Evolutionary conservation across 2,113 vertebrate genomes (phyloP), one percentile per base, ranked within the genome.

Genomic region (Morone saxatilis): DNA sequence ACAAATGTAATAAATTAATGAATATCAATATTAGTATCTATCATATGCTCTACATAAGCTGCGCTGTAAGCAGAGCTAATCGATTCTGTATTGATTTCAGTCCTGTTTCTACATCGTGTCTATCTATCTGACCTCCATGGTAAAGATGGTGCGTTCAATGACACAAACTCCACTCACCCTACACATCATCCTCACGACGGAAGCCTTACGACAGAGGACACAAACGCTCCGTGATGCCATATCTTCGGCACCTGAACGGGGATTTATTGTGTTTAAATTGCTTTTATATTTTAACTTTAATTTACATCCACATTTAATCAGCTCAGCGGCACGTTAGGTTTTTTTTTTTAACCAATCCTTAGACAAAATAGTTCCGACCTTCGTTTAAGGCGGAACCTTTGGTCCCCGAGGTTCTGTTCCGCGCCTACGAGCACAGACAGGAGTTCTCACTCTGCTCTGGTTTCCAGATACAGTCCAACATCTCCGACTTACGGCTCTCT

Each of bases 331-430:
- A 76, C 78, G 77, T 61, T 75, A 6, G 0, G 4, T 0, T 8
- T 8, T 20, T 31, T 31, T 31, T 31, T 40, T 2, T n/a, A 0
- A 6, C 0, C 0, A 1, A 50, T 83, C 80, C 91, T 25, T 78
- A 88, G 76, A 71, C 84, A 94, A 95, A 96, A 95, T 85, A 95
- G 82, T 25, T 91, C 95, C 94, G 94, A 48, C 36, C 3, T 12
- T 12, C 20, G 31, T 14, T 57, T n/a, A 11, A 76, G n/a, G 71
- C 77, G 89, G 92, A 91, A 94, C 85, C 0, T 5, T 73, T 57
- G 4, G 2, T 20, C 0, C 0, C 13, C 0, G 3, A 19, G 4
- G 1, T 25, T 83, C 1, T 12, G 88, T 92, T 92, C 89, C 89
- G 0, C 11, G 0, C 1, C 5, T 2, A 2, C 4, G 0, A 3